Percentiles rank a stretch among this genome's conserved stretches.
These are phyloP conservation scores for Helicoverpa zea DNA, from an alignment of 1,140 invertebrate genomes.

Conservation along the genomic window DNA sequence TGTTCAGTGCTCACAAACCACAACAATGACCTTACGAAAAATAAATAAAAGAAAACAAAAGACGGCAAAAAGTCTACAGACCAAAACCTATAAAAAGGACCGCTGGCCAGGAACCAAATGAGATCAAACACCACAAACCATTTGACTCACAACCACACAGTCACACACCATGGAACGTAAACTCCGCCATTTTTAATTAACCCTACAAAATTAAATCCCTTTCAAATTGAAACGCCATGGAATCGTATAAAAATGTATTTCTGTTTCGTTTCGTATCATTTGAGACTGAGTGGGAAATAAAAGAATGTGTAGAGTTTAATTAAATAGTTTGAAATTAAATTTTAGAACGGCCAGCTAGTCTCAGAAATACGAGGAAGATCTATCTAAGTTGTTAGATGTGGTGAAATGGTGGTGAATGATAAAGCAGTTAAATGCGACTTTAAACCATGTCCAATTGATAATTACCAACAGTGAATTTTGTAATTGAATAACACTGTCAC, in stretches of 20 bases:
- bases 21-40: background rate
- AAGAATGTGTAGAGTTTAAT: conserved; percentile 55
- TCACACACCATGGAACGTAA: background rate
- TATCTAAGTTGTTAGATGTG: conserved; percentile 14
- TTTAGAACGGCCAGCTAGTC: conserved; percentile 53
- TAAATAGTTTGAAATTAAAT: conserved; percentile 63
- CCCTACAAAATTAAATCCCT: conserved; percentile 35
- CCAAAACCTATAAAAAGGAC: conserved; percentile 9
- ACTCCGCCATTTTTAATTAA: conserved; percentile 15
- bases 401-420: conserved; percentile 2
- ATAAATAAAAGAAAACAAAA: background rate
- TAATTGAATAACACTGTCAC: no score
- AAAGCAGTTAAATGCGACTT: background rate
- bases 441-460: no score
- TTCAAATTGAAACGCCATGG: conserved; percentile 11
- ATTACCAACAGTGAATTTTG: no score
- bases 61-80: background rate
- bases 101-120: background rate
- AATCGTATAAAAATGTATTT: conserved; percentile 27
- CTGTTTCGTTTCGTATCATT: conserved; percentile 39
- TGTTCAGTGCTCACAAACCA: background rate
- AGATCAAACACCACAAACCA: conserved; percentile 12
- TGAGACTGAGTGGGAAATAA: conserved; percentile 32
- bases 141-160: background rate
- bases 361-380: background rate